Conservation (phyloP, 2,797 vertebrate genomes). For the Acanthurus lineatus region DNA sequence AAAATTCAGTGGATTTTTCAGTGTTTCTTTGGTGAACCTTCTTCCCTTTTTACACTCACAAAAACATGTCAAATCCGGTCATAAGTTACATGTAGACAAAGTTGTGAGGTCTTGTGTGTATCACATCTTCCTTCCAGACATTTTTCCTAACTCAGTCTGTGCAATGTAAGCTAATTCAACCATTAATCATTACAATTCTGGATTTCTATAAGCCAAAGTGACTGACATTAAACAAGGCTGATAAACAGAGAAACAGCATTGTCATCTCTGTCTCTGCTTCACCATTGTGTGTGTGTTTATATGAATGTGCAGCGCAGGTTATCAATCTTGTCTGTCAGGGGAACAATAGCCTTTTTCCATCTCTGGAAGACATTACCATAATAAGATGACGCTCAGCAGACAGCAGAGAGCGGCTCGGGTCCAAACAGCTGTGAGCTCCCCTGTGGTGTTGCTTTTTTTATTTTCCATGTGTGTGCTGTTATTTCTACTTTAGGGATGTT, state of each 20-base stretch:
- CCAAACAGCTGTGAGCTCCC: conserved; percentile 43
- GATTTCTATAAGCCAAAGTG: conserved; percentile 31
- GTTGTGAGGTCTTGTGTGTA: not conserved
- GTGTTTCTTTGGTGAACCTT: conserved; percentile 2
- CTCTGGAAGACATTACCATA: conserved; percentile 65
- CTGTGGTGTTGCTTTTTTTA: not conserved
- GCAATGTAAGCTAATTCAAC: conserved; percentile 1
- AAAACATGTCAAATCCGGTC: not conserved
- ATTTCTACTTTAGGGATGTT: not conserved
- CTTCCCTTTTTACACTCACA: not conserved
- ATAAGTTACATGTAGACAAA: not conserved
- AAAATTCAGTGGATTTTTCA: not conserved
- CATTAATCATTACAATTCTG: conserved; percentile 32
- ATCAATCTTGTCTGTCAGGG: conserved; percentile 71
- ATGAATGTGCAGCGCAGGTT: conserved; percentile 49
- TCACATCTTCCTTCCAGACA: conserved; percentile 7
- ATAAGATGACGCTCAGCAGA: conserved; percentile 61
- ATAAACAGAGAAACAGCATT: conserved; percentile 41
- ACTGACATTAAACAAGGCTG: conserved; percentile 54
- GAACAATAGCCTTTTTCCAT: conserved; percentile 61
- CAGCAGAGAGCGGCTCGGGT: conserved; percentile 28
- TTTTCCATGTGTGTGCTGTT: conserved; percentile 11
- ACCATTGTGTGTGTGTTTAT: conserved; percentile 17
- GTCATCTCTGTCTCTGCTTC: conserved; percentile 19
- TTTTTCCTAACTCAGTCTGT: not conserved